A percentile compares a stretch with the other conserved stretches of the same genome.
These are phyloP conservation scores for Symphodus melops DNA, from an alignment of 2,113 vertebrate species.

Conservation along the genomic window DNA sequence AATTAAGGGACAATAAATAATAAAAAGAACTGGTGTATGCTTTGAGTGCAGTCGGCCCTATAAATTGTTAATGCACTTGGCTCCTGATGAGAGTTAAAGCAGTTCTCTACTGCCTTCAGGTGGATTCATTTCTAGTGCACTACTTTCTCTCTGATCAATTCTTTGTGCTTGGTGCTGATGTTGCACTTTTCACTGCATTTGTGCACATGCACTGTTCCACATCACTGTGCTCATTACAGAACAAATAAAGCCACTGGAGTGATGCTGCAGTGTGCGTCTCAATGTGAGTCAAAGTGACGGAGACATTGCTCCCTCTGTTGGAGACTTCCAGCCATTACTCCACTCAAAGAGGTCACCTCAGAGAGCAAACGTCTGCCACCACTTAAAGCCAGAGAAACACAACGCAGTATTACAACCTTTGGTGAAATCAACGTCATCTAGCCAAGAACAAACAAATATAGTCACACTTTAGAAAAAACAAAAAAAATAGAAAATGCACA, in stretches of 20 bases:
- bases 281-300: slow-evolving; percentile 6
- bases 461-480: too few species aligned
- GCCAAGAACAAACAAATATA: too few species aligned
- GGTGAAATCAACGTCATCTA: not conserved
- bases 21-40: not conserved
- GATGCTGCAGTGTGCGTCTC: slow-evolving; percentile 37
- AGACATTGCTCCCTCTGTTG: slow-evolving; percentile 68
- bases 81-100: slow-evolving; percentile 30
- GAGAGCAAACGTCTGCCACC: not conserved
- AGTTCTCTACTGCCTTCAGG: slow-evolving; percentile 34
- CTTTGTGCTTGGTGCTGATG: slow-evolving; percentile 43
- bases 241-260: not conserved
- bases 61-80: slow-evolving; percentile 47
- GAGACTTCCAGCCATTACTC: slow-evolving; percentile 7
- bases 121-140: slow-evolving; percentile 37
- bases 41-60: not conserved
- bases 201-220: slow-evolving; percentile 34
- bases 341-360: not conserved
- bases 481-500: too few species aligned
- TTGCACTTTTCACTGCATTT: slow-evolving; percentile 19
- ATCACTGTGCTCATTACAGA: slow-evolving; percentile 21
- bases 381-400: not conserved
- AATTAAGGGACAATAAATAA: too few species aligned
- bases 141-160: slow-evolving; percentile 35
- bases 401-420: too few species aligned